phyloP scores from a whole-genome alignment of 2,113 vertebrate genomes.

The Boulengeromyrus knoepffleri region DNA sequence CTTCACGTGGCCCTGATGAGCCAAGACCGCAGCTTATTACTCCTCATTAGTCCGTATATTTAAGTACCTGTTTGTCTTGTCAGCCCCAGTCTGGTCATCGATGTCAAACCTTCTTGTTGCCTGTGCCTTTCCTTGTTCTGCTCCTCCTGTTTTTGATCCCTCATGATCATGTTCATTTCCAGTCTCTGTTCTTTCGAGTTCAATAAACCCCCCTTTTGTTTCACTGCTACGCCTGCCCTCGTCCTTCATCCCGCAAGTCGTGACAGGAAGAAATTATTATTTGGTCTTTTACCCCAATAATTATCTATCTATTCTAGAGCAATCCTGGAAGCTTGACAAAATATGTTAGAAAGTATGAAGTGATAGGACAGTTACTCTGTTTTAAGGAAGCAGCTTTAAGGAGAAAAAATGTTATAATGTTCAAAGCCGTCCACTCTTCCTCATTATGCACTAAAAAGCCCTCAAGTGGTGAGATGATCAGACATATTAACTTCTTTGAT shows the following conservation, averaged over 20 bases:
- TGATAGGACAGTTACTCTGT: neutral
- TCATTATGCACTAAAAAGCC: neutral
- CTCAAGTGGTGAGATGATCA: neutral
- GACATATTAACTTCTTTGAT: neutral
- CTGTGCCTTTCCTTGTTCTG: neutral
- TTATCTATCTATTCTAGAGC: neutral
- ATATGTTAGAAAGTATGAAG: neutral
- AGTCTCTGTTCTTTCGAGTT: neutral
- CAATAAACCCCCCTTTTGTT: neutral
- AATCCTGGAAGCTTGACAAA: neutral
- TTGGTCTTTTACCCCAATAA: neutral
- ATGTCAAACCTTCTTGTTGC: neutral
- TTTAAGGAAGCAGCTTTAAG: neutral
- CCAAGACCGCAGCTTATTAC: neutral
- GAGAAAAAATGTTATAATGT: neutral
- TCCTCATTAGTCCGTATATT: neutral
- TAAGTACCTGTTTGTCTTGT: neutral
- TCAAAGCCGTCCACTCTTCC: neutral
- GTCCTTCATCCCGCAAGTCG: no score
- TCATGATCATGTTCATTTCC: neutral
- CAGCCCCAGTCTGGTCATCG: neutral
- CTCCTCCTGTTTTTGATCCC: neutral
- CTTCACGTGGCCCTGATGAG: neutral
- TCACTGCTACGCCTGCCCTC: neutral
- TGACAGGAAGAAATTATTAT: neutral